These are phyloP conservation scores for Dendrolimus houi DNA, from an alignment of 2,888 invertebrate genomes.

Conservation along the genomic window DNA sequence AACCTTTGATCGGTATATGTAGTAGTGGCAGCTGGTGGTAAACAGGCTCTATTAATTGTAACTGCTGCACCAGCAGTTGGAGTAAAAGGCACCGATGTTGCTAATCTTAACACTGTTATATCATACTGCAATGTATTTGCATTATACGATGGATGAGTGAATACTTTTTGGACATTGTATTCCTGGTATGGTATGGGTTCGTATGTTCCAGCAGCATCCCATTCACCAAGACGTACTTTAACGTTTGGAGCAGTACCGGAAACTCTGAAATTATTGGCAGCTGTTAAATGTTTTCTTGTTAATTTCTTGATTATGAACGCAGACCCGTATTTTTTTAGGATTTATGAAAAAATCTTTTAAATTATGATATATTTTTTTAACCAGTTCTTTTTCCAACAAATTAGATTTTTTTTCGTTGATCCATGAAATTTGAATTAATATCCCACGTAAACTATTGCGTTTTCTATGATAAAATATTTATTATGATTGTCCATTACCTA, in stretches of 20 bases:
- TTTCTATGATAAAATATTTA: too few relatives aligned
- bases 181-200: conserved; percentile 82
- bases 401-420: background rate
- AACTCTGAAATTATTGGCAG: conserved; percentile 30
- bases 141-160: conserved; percentile 81
- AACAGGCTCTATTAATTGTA: conserved; percentile 79
- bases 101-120: conserved; percentile 86
- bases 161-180: conserved; percentile 74
- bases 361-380: background rate
- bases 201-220: conserved; percentile 80
- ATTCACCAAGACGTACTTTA: conserved; percentile 85
- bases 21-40: conserved; percentile 59
- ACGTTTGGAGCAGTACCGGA: conserved; percentile 69
- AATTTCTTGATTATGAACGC: background rate
- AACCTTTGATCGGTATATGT: conserved; percentile 71
- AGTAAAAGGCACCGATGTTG: conserved; percentile 69
- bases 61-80: conserved; percentile 58
- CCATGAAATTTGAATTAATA: background rate
- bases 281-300: too few relatives aligned
- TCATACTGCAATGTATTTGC: conserved; percentile 85
- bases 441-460: background rate
- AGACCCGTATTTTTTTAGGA: background rate
- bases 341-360: background rate
- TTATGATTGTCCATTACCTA: too few relatives aligned
- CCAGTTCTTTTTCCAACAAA: too few relatives aligned